Conservation (phyloP, 1,140 invertebrate species). For the Macrobrachium rosenbergii region DNA sequence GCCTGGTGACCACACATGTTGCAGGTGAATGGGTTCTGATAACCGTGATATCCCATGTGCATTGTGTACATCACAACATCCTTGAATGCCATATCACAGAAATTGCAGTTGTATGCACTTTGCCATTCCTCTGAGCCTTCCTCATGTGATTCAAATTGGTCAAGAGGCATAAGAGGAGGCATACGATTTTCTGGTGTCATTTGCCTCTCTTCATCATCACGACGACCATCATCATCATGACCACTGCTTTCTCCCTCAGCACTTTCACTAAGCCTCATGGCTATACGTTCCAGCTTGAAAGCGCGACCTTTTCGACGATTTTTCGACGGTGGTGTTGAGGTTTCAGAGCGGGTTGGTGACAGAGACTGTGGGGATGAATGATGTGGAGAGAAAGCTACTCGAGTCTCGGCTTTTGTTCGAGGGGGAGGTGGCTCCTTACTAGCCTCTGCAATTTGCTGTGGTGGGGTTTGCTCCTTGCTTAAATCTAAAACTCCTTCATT, state of each 20-base stretch:
- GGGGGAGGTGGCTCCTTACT: constrained; percentile 41
- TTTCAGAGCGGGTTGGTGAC: constrained; percentile 50
- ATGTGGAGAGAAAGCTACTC: constrained; percentile 51
- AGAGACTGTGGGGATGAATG: constrained; percentile 48
- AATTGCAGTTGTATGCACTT: constrained; percentile 79
- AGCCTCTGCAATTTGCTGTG: constrained; percentile 42
- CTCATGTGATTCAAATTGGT: constrained; percentile 52
- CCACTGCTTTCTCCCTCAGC: constrained; percentile 61
- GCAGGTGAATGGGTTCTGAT: constrained; percentile 91
- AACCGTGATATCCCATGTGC: constrained; percentile 96
- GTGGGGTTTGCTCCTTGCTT: constrained; percentile 64
- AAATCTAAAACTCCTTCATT: constrained; percentile 58
- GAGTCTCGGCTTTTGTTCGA: constrained; percentile 34
- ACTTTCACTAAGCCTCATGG: constrained; percentile 70
- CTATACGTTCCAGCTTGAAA: constrained; percentile 79
- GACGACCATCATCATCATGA: constrained; percentile 46
- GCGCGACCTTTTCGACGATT: constrained; percentile 85
- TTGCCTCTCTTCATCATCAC: constrained; percentile 47
- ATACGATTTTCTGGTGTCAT: constrained; percentile 28
- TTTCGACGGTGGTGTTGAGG: constrained; percentile 71
- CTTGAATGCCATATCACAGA: constrained; percentile 92
- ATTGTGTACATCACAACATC: constrained; percentile 92
- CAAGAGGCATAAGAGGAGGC: constrained; percentile 49
- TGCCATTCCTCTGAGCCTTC: constrained; percentile 58
- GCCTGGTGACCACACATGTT: constrained; percentile 92